Percentiles rank a stretch among this genome's conserved stretches.
Evolutionary conservation across 2,888 invertebrate species (phyloP).

Genomic region (Drosophila stalkeri): DNA sequence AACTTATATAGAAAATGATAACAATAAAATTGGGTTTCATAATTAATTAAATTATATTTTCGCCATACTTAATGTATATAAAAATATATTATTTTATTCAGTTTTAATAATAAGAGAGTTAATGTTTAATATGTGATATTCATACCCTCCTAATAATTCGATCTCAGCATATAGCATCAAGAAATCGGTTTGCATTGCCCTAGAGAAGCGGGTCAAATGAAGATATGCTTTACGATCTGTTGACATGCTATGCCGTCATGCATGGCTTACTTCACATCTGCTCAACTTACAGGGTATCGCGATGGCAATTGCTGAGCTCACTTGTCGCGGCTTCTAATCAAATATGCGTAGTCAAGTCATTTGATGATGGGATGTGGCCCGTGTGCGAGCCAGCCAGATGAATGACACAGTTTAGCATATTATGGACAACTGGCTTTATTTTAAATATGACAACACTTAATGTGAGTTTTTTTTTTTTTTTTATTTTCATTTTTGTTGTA

Average conservation of each 20-base stretch:
- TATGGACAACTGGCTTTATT: constrained; percentile 24
- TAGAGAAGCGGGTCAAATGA: not conserved
- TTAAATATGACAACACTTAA: constrained; percentile 35
- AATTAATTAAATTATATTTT: no score
- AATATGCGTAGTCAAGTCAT: constrained; percentile 25
- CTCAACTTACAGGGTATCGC: constrained; percentile 9
- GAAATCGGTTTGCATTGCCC: not conserved
- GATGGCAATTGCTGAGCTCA: not conserved
- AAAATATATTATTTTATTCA: no score
- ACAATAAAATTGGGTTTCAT: no score
- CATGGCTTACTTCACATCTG: not conserved
- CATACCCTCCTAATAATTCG: not conserved
- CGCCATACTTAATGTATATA: no score
- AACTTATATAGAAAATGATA: no score
- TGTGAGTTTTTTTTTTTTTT: constrained; percentile 1
- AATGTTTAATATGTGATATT: no score
- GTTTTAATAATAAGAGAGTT: no score
- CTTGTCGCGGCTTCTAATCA: constrained; percentile 17
- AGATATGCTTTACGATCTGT: not conserved
- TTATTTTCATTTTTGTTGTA: not conserved
- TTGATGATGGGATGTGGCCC: constrained; percentile 8
- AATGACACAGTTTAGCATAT: constrained; percentile 22
- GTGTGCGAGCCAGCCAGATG: not conserved
- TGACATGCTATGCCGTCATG: not conserved
- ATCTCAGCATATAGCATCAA: not conserved